phyloP scores from a whole-genome alignment of 2,113 vertebrate species.

The Elachura formosa region DNA sequence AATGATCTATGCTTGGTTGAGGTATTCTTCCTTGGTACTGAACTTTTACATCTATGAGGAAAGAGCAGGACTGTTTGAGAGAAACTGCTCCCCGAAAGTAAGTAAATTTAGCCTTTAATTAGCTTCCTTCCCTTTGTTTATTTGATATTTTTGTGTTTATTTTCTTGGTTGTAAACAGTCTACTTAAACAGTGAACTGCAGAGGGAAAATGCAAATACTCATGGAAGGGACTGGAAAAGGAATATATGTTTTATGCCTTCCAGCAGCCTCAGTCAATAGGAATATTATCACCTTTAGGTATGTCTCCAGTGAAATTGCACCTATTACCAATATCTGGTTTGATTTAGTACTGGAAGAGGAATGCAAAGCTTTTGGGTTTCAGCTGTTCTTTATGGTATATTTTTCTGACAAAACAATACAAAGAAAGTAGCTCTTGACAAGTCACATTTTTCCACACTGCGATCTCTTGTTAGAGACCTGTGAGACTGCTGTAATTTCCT shows the following conservation, averaged over 20 bases:
- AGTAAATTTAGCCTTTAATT: not conserved
- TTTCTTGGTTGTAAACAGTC: not conserved
- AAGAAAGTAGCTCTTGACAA: conserved; percentile 68
- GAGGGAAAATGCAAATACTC: not conserved
- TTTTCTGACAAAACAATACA: conserved; percentile 61
- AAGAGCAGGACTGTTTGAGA: not conserved
- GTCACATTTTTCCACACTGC: conserved; percentile 70
- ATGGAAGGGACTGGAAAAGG: not conserved
- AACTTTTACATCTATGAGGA: not conserved
- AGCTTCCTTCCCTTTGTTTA: not conserved
- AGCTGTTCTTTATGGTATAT: conserved; percentile 55
- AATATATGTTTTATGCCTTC: not conserved
- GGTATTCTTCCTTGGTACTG: not conserved
- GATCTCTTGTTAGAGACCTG: conserved; percentile 70
- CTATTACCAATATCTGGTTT: conserved; percentile 69
- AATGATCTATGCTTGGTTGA: not conserved
- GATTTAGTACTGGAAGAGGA: conserved; percentile 68
- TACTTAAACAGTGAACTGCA: not conserved
- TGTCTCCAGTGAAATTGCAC: conserved; percentile 47
- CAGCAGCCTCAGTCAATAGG: conserved; percentile 16
- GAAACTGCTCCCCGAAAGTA: not conserved
- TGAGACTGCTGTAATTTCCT: conserved; percentile 72
- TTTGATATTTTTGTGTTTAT: conserved; percentile 19
- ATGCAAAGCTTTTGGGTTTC: conserved; percentile 56
- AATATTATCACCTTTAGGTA: conserved; percentile 50